A percentile compares a stretch with the other conserved stretches of the same genome.
Evolutionary conservation across 2,113 vertebrate genomes (phyloP).

Genomic region (Catharus fuscescens): DNA sequence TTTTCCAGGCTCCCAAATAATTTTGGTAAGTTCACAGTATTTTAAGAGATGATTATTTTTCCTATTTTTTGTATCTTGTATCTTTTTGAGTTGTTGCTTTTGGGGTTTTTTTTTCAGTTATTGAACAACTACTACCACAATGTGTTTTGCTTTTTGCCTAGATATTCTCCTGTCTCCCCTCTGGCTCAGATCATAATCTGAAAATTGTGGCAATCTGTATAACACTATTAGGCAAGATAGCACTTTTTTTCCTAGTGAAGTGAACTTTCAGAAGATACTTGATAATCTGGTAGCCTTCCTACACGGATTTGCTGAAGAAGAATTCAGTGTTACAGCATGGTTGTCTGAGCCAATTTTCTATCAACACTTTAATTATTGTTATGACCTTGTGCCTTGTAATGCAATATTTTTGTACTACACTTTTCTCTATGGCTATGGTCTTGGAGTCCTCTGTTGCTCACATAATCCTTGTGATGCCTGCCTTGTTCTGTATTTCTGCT

Average conservation of each 20-base stretch:
- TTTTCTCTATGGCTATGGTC: not conserved
- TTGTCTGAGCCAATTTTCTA: not conserved
- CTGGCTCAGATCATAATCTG: not conserved
- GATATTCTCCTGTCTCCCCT: not conserved
- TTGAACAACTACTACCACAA: accelerated
- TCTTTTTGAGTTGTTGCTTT: not conserved
- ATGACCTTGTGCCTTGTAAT: not conserved
- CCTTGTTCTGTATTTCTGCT: not conserved
- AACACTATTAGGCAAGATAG: not conserved
- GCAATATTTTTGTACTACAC: not conserved
- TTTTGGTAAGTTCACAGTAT: not conserved
- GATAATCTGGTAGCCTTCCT: not conserved
- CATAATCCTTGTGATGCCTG: not conserved
- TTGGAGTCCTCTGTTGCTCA: not conserved
- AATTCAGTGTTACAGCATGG: not conserved
- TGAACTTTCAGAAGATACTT: not conserved
- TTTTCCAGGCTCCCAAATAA: not conserved
- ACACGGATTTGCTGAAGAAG: not conserved
- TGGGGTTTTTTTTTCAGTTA: not conserved
- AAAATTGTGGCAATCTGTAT: not conserved
- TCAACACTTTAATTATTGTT: not conserved
- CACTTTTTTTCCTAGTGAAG: not conserved
- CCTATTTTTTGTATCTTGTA: not conserved
- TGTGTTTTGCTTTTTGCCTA: not conserved
- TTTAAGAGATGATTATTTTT: not conserved